These are phyloP conservation scores for Nannoperca obscura DNA, from an alignment of 2,797 vertebrate species.

Conservation along the genomic window DNA sequence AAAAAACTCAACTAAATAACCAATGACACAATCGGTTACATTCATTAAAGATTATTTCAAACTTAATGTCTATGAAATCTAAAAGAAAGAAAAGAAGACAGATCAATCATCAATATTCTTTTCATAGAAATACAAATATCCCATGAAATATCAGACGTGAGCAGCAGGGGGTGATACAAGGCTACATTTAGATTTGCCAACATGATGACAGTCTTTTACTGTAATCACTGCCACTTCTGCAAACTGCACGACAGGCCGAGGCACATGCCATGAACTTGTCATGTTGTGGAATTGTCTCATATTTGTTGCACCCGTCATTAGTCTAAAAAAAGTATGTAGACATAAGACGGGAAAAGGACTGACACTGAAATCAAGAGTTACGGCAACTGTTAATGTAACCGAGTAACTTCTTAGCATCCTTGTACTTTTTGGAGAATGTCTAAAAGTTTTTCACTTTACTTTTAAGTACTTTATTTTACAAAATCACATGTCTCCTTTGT, in stretches of 20 bases:
- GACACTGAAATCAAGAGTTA: not conserved
- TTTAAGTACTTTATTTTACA: too few relatives aligned
- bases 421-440: not conserved
- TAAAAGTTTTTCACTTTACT: not conserved
- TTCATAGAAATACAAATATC: not conserved
- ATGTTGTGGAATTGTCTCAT: not conserved
- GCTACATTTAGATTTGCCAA: not conserved
- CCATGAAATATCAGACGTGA: not conserved
- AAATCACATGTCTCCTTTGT: not conserved
- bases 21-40: not conserved
- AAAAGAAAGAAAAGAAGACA: not conserved
- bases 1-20: not conserved
- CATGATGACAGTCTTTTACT: not conserved
- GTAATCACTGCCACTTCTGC: not conserved
- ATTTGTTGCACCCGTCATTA: not conserved
- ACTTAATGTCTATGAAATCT: not conserved
- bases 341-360: not conserved
- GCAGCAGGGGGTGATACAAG: slow-evolving; percentile 61
- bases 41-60: not conserved
- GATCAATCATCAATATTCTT: not conserved
- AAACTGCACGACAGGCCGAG: not conserved
- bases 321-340: not conserved
- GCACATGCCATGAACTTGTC: not conserved
- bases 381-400: not conserved
- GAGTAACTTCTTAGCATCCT: too few relatives aligned